Evolutionary conservation across 1,140 invertebrate genomes (phyloP).

Genomic region (Melanaphis sacchari): DNA sequence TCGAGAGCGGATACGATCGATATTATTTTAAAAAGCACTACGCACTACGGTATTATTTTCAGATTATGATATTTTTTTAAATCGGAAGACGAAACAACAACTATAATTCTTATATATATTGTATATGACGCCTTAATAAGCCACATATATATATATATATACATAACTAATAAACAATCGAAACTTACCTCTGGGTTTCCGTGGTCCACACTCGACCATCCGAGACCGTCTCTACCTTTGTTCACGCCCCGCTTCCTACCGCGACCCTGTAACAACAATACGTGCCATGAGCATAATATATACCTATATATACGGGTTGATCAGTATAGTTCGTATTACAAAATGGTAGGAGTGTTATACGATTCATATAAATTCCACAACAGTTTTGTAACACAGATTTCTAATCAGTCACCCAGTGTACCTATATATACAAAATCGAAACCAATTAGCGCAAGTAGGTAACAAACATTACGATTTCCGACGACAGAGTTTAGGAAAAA

Average conservation of each 20-base stretch:
- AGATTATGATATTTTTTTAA: neutral
- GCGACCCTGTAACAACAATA: conserved; percentile 63
- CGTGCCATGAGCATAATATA: conserved; percentile 15
- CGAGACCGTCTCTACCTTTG: conserved; percentile 62
- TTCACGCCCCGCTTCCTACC: conserved; percentile 66
- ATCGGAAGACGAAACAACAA: neutral
- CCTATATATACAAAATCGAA: neutral
- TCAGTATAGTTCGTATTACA: neutral
- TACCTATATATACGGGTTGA: neutral
- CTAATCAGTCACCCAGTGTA: neutral
- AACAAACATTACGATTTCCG: neutral
- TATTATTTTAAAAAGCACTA: neutral
- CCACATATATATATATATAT: neutral
- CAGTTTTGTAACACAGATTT: neutral
- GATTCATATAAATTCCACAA: neutral
- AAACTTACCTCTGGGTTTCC: conserved; percentile 64
- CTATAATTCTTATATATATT: conserved; percentile 36
- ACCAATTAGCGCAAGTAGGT: neutral
- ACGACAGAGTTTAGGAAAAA: neutral
- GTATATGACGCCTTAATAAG: conserved; percentile 21
- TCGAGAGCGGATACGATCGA: neutral
- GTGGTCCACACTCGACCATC: conserved; percentile 67
- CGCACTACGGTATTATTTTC: neutral
- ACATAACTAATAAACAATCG: conserved; percentile 41
- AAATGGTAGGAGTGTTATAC: neutral